Base-by-base conservation (phyloP, 2,888 invertebrate genomes). In the Conomelus anceps region DNA sequence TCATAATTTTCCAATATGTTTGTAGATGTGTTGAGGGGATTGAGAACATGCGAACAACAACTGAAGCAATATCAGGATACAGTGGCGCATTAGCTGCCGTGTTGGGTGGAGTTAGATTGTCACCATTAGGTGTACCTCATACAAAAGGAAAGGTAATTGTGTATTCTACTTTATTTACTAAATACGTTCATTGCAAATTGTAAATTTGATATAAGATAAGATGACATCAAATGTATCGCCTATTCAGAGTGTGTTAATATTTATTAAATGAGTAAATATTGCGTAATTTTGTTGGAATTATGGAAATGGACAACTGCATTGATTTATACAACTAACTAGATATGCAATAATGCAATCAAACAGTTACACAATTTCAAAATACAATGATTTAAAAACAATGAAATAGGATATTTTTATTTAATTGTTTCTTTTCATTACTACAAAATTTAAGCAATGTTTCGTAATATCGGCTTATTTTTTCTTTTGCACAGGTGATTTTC, bases 21-120 rank as follows among this genome's bases (percentile, higher is more conserved):
- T 89, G 34, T 88, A 92, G 96, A 87, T 98, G 98, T 92, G 96
- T 97, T 85, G 97, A 97, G 92, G 96, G 97, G 29, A 95, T 99
- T 88, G 98, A 99, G 93, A 97, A 97, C 92, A 95, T 98, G 93
- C 95, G 98, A 91, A 97, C 98, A 20, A 98, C 98, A 0, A 97
- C 97, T 0, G 98, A 98, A 93, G 97, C 97, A 26, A 96, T 98
- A 90, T 95, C 97, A 17, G 96, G 99, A 7, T 99, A 98, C 93
- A 98, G 99, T 92, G 96, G 97, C 92, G 99, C 99, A 0, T 94
- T 99, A 91, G 98, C 99, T 26, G 98, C 99, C 0, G 96, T 99
- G 90, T 94, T 99, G 87, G 99, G 99, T 22, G 98, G 98, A 89
- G 98, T 98, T 0, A 95, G 97, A 86, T 95, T 97, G 88, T 99